A percentile compares a stretch with the other conserved stretches of the same genome.
phyloP scores from a whole-genome alignment of 1,140 invertebrate genomes.

The roundworm (Caenorhabditis elegans) region DNA sequence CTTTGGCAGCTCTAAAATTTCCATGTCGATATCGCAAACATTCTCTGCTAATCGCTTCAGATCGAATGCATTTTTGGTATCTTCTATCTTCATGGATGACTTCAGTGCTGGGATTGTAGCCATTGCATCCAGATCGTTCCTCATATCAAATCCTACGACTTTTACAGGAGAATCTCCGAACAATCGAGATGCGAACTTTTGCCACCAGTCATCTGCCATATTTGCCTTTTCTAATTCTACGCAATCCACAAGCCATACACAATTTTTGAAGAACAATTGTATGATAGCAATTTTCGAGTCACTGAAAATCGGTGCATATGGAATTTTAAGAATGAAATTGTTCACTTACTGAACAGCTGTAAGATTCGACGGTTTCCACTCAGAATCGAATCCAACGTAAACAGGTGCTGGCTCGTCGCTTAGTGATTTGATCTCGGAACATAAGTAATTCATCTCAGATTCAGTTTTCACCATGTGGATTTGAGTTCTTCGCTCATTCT shows the following conservation, averaged over 20 bases:
- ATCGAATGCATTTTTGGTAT: background rate
- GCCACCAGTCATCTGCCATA: background rate
- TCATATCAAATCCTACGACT: constrained; percentile 11
- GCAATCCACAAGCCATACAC: background rate
- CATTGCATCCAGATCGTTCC: background rate
- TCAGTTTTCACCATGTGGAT: background rate
- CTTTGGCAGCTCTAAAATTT: background rate
- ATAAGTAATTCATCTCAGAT: background rate
- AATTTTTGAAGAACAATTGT: background rate
- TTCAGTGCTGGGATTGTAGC: background rate
- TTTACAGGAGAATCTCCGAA: background rate
- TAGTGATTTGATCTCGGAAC: background rate
- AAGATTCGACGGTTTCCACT: background rate
- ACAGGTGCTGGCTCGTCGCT: background rate
- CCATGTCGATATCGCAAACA: constrained; percentile 8
- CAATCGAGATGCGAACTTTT: background rate
- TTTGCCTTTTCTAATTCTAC: background rate
- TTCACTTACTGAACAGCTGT: background rate
- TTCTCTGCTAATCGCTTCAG: background rate
- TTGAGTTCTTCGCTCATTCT: background rate
- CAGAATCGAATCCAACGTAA: constrained; percentile 7
- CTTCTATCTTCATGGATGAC: background rate
- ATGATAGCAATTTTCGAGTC: constrained; percentile 5
- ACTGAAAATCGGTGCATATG: background rate
- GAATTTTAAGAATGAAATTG: no score